Conservation (phyloP, 2,888 invertebrate species). For the Schizaphis graminum region DNA sequence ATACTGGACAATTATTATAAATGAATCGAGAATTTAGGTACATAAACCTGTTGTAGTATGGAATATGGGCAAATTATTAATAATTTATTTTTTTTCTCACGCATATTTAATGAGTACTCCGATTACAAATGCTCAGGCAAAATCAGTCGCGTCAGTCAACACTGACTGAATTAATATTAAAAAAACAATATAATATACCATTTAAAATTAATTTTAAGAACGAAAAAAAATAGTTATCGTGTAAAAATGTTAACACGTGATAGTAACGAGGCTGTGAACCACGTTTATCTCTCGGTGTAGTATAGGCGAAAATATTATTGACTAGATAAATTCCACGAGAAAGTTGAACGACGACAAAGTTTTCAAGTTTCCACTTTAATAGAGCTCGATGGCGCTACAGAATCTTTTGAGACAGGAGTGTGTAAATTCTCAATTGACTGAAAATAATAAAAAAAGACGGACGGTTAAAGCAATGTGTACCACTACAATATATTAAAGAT, state of each 20-base stretch:
- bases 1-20: constrained; percentile 56
- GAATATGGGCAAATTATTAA: background rate
- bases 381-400: constrained; percentile 47
- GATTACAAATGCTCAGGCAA: constrained; percentile 34
- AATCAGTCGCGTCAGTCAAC: constrained; percentile 53
- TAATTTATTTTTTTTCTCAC: constrained; percentile 1
- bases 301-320: constrained; percentile 23
- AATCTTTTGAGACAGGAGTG: constrained; percentile 43
- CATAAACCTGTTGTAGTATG: constrained; percentile 2
- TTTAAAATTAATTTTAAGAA: constrained; percentile 21
- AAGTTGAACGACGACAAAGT: background rate
- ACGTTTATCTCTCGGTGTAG: background rate
- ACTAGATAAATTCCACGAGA: constrained; percentile 51
- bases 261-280: background rate
- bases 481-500: background rate
- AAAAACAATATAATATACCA: background rate
- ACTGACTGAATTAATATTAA: constrained; percentile 23
- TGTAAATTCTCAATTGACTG: constrained; percentile 51
- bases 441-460: background rate
- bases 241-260: background rate
- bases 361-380: constrained; percentile 62
- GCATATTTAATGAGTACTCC: background rate
- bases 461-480: background rate
- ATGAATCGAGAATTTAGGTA: constrained; percentile 42
- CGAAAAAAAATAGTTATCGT: constrained; percentile 25